These are phyloP conservation scores for Terrapene triunguis DNA, from an alignment of 2,113 vertebrate genomes.

Conservation along the genomic window DNA sequence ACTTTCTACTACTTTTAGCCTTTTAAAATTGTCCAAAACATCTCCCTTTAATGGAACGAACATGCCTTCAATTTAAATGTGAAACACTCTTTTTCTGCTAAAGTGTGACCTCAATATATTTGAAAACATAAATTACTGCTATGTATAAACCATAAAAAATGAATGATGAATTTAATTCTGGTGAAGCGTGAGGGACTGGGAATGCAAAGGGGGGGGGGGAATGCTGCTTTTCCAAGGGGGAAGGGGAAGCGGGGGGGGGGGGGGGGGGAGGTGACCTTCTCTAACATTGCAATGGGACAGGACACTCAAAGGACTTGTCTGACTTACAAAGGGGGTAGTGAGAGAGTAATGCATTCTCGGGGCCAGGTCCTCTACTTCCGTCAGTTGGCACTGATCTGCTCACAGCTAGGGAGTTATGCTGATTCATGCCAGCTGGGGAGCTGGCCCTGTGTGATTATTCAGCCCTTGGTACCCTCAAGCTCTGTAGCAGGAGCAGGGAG, in stretches of 20 bases:
- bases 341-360: slow-evolving; percentile 25
- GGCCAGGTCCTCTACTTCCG: not conserved
- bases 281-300: slow-evolving; percentile 3
- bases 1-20: slow-evolving; percentile 89
- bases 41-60: slow-evolving; percentile 85
- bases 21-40: slow-evolving; percentile 88
- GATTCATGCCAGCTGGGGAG: slow-evolving; percentile 9
- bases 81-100: slow-evolving; percentile 87
- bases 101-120: slow-evolving; percentile 88
- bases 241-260: slow-evolving; percentile 57
- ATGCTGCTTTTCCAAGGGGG: slow-evolving; percentile 76
- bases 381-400: slow-evolving; percentile 1
- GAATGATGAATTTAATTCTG: slow-evolving; percentile 89
- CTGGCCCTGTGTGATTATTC: not conserved
- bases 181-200: slow-evolving; percentile 81
- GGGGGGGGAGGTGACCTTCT: slow-evolving; percentile 62
- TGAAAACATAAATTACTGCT: slow-evolving; percentile 88
- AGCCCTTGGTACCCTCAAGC: slow-evolving; percentile 10
- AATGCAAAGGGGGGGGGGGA: slow-evolving; percentile 63
- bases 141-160: slow-evolving; percentile 90
- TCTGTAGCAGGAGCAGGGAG: not conserved
- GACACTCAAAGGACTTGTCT: slow-evolving; percentile 41
- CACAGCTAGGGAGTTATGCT: not conserved
- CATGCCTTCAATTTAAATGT: slow-evolving; percentile 87
- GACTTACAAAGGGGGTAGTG: slow-evolving; percentile 5